Conservation (phyloP, 2,113 vertebrate genomes). For the Dipodomys ordii region DNA sequence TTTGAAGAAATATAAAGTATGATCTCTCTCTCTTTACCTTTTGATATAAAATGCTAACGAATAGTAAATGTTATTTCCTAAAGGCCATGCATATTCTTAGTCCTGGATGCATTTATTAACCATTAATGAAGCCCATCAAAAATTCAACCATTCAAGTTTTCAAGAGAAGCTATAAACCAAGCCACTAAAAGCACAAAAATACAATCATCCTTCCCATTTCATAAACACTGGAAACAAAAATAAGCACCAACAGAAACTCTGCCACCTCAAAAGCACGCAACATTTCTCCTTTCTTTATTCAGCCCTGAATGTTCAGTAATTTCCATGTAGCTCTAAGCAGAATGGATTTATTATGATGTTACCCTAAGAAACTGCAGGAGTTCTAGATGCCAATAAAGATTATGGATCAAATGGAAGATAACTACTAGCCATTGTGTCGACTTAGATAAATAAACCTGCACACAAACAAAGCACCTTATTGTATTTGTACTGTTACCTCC, state of each 20-base stretch:
- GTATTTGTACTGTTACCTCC: conserved; percentile 79
- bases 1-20: neutral
- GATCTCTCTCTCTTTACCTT: conserved; percentile 38
- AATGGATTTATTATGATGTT: conserved; percentile 79
- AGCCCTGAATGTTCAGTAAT: conserved; percentile 56
- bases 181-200: conserved; percentile 30
- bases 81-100: neutral
- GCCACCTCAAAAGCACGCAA: conserved; percentile 12
- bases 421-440: conserved; percentile 77
- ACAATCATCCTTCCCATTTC: conserved; percentile 17
- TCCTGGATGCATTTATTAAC: conserved; percentile 56
- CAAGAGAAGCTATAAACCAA: conserved; percentile 40
- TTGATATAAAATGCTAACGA: conserved; percentile 26
- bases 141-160: conserved; percentile 55
- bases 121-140: conserved; percentile 67
- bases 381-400: conserved; percentile 84
- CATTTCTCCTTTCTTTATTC: conserved; percentile 68
- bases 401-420: conserved; percentile 81
- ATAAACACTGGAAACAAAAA: conserved; percentile 49
- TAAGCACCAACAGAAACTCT: conserved; percentile 60
- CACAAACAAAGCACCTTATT: conserved; percentile 85
- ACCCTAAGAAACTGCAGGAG: conserved; percentile 80
- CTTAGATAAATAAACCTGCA: conserved; percentile 83
- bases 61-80: conserved; percentile 54
- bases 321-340: conserved; percentile 61